phyloP scores from a whole-genome alignment of 2,888 invertebrate species.

The Ichneumon xanthorius region DNA sequence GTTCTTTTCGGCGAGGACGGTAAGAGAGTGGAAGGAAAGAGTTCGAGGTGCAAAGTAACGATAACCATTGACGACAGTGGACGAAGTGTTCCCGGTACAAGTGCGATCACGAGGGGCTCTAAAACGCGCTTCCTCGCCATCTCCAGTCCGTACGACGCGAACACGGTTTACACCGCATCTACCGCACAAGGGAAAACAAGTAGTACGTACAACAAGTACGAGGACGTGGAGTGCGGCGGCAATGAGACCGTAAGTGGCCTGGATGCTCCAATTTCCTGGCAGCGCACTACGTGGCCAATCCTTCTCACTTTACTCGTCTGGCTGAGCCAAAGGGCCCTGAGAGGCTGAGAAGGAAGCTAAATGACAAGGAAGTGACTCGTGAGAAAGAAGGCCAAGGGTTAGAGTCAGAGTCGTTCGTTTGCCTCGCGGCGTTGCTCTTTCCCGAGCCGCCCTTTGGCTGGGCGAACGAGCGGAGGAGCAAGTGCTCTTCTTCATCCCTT shows the following conservation, averaged over 20 bases:
- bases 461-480: not conserved
- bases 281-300: not conserved
- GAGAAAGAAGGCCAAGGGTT: not conserved
- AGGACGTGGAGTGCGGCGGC: not conserved
- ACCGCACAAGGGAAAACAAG: not conserved
- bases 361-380: not conserved
- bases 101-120: too few species aligned
- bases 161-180: not conserved
- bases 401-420: not conserved
- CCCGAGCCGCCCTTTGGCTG: not conserved
- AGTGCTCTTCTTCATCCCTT: not conserved
- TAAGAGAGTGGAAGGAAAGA: too few species aligned
- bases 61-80: too few species aligned
- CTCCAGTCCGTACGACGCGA: too few species aligned
- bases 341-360: not conserved
- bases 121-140: too few species aligned
- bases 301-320: not conserved
- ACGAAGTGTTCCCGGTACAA: too few species aligned
- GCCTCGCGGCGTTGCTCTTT: not conserved
- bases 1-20: too few species aligned
- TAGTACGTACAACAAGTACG: not conserved
- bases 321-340: not conserved
- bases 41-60: too few species aligned
- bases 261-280: slow-evolving; percentile 17
- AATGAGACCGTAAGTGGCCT: slow-evolving; percentile 4